Conservation (phyloP, 2,888 invertebrate genomes). For the Hybos culiciformis region DNA sequence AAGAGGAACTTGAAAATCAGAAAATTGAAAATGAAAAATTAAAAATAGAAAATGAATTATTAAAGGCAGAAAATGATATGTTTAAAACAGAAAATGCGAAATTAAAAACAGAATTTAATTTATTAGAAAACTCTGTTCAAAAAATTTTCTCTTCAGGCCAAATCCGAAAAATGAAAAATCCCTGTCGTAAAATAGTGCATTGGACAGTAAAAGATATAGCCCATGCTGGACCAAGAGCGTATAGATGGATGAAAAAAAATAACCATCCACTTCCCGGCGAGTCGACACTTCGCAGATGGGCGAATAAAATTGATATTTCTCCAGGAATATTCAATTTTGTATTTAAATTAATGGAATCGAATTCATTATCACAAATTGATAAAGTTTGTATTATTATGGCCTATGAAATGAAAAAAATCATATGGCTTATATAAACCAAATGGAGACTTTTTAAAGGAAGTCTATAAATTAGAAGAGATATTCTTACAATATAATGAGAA, state of each 20-base stretch:
- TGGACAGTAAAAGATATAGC: too few relatives aligned
- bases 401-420: slow-evolving; percentile 18
- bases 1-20: too few relatives aligned
- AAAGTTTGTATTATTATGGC: slow-evolving; percentile 16
- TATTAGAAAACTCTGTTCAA: too few relatives aligned
- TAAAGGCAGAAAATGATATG: too few relatives aligned
- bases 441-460: neutral
- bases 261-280: neutral
- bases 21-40: too few relatives aligned
- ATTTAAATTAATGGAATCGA: neutral
- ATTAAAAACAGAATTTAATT: too few relatives aligned
- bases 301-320: slow-evolving; percentile 3
- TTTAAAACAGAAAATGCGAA: too few relatives aligned
- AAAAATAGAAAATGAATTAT: too few relatives aligned
- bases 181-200: too few relatives aligned
- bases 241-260: neutral
- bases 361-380: slow-evolving; percentile 11
- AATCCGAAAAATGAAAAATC: too few relatives aligned
- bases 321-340: slow-evolving; percentile 2
- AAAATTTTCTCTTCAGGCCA: too few relatives aligned
- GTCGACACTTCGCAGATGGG: slow-evolving; percentile 3
- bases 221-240: neutral
- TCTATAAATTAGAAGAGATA: neutral
- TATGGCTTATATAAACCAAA: neutral
- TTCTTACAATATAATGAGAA: neutral